A percentile compares a stretch with the other conserved stretches of the same genome.
phyloP scores from a whole-genome alignment of 2,113 vertebrate genomes.

The Malurus cyaneus region DNA sequence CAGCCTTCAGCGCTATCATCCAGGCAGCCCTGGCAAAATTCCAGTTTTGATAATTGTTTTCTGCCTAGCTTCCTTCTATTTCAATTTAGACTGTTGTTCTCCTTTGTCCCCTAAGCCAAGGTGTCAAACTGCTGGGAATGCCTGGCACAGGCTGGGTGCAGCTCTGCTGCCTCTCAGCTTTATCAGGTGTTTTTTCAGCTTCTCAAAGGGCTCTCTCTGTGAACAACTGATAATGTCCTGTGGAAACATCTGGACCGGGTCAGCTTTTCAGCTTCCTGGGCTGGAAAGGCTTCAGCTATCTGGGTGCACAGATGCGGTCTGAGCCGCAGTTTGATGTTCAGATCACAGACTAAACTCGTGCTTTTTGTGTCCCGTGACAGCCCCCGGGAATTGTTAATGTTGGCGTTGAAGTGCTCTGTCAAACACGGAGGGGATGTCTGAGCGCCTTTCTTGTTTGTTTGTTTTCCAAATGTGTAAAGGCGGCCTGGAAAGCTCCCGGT shows the following conservation, averaged over 20 bases:
- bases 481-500: background rate
- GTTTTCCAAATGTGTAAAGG: background rate
- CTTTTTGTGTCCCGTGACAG: background rate
- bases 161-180: background rate
- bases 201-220: background rate
- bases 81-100: background rate
- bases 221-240: background rate
- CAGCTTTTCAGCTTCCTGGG: constrained; percentile 28
- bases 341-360: background rate
- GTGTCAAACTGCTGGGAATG: background rate
- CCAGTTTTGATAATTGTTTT: constrained; percentile 21
- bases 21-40: background rate
- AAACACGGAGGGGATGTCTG: background rate
- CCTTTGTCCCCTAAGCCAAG: background rate
- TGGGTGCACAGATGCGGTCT: constrained; percentile 20
- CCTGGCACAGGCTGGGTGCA: background rate
- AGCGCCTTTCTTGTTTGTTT: constrained; percentile 41
- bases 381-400: constrained; percentile 9
- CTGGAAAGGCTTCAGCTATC: background rate
- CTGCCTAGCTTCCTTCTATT: background rate
- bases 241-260: constrained; percentile 51
- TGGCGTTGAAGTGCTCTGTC: background rate
- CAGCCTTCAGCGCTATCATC: background rate
- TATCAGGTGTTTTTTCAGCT: background rate
- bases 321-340: constrained; percentile 52